These are phyloP conservation scores for Drosophila pallidifrons DNA, from an alignment of 1,140 invertebrate species.

Conservation along the genomic window DNA sequence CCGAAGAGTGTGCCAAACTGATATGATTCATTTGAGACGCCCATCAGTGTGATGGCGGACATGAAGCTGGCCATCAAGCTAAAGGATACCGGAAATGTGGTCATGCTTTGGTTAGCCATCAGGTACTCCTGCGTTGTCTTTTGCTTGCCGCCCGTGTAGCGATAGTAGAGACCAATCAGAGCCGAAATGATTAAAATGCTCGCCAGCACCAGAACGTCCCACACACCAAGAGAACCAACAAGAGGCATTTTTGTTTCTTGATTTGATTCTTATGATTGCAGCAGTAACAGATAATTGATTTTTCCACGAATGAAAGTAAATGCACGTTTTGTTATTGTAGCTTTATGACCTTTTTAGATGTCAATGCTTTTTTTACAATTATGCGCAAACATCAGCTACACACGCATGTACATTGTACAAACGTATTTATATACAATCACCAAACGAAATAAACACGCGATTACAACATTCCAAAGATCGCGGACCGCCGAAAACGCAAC, in stretches of 20 bases:
- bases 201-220: constrained; percentile 89
- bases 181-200: constrained; percentile 88
- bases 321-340: constrained; percentile 18
- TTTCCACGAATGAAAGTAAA: constrained; percentile 50
- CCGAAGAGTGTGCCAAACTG: constrained; percentile 93
- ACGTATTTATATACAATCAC: neutral
- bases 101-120: constrained; percentile 82
- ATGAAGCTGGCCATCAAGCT: constrained; percentile 97
- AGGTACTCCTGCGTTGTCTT: constrained; percentile 89
- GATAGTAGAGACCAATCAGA: constrained; percentile 92
- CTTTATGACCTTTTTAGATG: constrained; percentile 64
- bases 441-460: constrained; percentile 48
- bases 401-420: constrained; percentile 18
- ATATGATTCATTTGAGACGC: constrained; percentile 91
- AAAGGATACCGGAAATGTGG: constrained; percentile 92
- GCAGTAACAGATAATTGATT: constrained; percentile 61
- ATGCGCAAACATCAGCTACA: constrained; percentile 39
- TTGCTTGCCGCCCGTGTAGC: constrained; percentile 95
- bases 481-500: constrained; percentile 10
- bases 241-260: constrained; percentile 47
- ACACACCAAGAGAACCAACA: constrained; percentile 74
- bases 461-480: constrained; percentile 17
- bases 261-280: neutral
- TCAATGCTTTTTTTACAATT: constrained; percentile 64
- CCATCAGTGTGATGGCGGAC: constrained; percentile 96